A percentile compares a stretch with the other conserved stretches of the same genome.
These are phyloP conservation scores for Bubalus kerabau DNA, from an alignment of 2,113 vertebrate species.

Conservation along the genomic window DNA sequence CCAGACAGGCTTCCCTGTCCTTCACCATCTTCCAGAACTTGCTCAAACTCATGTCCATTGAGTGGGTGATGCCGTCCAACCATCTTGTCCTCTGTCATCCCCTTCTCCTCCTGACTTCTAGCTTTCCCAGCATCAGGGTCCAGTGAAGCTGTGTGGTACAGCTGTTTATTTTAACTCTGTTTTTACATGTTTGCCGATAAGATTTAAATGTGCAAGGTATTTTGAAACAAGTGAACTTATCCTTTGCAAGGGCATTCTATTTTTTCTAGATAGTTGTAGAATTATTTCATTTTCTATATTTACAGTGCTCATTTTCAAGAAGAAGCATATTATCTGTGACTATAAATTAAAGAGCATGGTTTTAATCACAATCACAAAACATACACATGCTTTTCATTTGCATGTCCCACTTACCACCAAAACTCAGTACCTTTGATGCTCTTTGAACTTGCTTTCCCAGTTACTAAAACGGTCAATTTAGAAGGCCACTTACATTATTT, in stretches of 20 bases:
- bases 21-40: not conserved
- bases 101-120: not conserved
- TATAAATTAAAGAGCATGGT: not conserved
- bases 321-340: not conserved
- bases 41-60: not conserved
- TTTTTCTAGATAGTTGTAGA: not conserved
- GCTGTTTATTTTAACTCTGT: not conserved
- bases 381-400: not conserved
- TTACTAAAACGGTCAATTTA: not conserved
- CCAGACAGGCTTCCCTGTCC: not conserved
- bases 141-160: not conserved
- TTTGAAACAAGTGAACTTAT: not conserved
- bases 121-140: not conserved
- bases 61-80: not conserved
- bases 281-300: not conserved
- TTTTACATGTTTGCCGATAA: not conserved
- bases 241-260: not conserved
- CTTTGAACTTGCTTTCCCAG: not conserved
- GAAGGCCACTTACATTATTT: not conserved
- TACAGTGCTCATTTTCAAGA: not conserved
- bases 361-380: not conserved
- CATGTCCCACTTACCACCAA: not conserved
- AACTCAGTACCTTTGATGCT: not conserved
- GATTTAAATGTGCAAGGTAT: not conserved
- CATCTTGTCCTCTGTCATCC: not conserved